A percentile compares a stretch with the other conserved stretches of the same genome.
Evolutionary conservation across 2,113 vertebrate genomes (phyloP).

Genomic region (Motacilla tschutschensis): DNA sequence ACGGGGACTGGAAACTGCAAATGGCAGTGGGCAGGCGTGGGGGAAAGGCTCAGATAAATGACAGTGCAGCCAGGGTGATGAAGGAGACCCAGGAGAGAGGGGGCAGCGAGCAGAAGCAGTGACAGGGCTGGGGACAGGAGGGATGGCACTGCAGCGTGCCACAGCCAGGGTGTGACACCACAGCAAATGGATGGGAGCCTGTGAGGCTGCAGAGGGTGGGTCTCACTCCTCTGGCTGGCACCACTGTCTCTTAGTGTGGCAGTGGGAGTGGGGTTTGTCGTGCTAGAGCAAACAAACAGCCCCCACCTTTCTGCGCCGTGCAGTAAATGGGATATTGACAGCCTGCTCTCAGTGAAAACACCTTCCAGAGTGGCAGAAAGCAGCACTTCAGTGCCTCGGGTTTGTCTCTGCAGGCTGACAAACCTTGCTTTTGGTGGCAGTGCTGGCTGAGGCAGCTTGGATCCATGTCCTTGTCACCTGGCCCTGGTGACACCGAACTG

Average conservation of each 20-base stretch:
- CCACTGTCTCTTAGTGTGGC: neutral
- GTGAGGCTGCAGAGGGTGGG: neutral
- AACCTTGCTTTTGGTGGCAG: neutral
- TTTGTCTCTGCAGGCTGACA: neutral
- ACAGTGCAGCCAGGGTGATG: neutral
- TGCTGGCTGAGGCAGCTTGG: neutral
- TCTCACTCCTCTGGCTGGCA: neutral
- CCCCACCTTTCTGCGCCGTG: neutral
- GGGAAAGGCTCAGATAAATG: neutral
- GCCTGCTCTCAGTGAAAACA: neutral
- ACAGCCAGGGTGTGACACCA: neutral
- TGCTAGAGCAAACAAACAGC: neutral
- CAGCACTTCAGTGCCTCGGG: neutral
- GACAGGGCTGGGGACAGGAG: neutral
- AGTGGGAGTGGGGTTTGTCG: neutral
- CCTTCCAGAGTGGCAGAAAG: neutral
- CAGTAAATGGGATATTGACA: neutral
- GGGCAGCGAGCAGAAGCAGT: neutral
- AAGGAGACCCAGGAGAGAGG: neutral
- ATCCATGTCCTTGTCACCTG: neutral
- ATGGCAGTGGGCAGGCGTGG: neutral
- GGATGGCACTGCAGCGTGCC: neutral
- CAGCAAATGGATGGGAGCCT: neutral
- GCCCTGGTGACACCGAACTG: accelerated
- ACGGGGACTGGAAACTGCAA: neutral